Conservation (phyloP, 2,888 invertebrate genomes). For the Eilema caniola region DNA sequence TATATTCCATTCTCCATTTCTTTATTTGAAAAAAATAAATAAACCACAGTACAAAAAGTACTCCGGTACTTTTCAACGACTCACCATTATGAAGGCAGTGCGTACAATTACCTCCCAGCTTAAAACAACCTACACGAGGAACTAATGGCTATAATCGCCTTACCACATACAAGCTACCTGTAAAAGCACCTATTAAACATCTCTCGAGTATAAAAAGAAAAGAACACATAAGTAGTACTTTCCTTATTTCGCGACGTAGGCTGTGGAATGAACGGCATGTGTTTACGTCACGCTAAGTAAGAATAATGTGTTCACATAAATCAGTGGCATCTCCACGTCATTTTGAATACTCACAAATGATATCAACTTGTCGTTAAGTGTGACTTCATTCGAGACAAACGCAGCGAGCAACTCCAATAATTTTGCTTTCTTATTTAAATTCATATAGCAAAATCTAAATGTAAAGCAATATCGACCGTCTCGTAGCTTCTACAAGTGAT, state of each 20-base stretch:
- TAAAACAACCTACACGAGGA: slow-evolving; percentile 21
- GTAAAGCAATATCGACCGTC: neutral
- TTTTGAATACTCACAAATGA: slow-evolving; percentile 77
- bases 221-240: slow-evolving; percentile 31
- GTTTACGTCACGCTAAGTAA: slow-evolving; percentile 79
- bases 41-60: neutral
- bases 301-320: slow-evolving; percentile 79
- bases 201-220: slow-evolving; percentile 42
- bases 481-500: slow-evolving; percentile 3
- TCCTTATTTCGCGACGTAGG: slow-evolving; percentile 46
- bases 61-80: no score
- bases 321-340: slow-evolving; percentile 78
- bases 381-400: slow-evolving; percentile 64
- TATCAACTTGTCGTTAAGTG: slow-evolving; percentile 65
- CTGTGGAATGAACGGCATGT: slow-evolving; percentile 70
- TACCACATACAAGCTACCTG: slow-evolving; percentile 30
- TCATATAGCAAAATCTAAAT: slow-evolving; percentile 24
- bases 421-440: slow-evolving; percentile 55
- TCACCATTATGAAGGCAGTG: neutral
- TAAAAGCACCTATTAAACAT: slow-evolving; percentile 44
- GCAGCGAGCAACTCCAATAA: slow-evolving; percentile 48
- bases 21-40: no score
- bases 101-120: slow-evolving; percentile 24
- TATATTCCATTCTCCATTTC: no score
- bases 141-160: slow-evolving; percentile 43